Percentiles rank a stretch among this genome's conserved stretches.
phyloP scores from a whole-genome alignment of 2,888 invertebrate species.

The Eledone cirrhosa region DNA sequence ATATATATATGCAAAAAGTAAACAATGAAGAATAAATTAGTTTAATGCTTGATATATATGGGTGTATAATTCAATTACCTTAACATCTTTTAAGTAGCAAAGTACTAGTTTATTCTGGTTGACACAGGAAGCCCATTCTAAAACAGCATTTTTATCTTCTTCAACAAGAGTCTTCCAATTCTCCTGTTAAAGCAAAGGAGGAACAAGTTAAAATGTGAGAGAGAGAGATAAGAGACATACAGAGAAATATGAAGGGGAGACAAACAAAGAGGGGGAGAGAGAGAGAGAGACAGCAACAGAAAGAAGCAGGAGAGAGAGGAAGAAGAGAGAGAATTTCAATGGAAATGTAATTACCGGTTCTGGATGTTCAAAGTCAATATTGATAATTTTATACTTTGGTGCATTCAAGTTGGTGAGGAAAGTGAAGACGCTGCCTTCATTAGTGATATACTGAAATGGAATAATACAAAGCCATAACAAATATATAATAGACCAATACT shows the following conservation, averaged over 20 bases:
- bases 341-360: constrained; percentile 69
- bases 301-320: no score
- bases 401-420: constrained; percentile 94
- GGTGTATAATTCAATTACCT: constrained; percentile 74
- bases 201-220: no score
- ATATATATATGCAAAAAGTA: no score
- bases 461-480: not conserved
- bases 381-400: constrained; percentile 87
- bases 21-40: no score
- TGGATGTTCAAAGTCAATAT: constrained; percentile 72
- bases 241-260: no score
- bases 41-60: no score
- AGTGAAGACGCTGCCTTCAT: constrained; percentile 81
- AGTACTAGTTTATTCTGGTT: constrained; percentile 85
- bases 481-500: no score
- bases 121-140: constrained; percentile 89
- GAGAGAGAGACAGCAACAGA: no score
- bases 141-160: constrained; percentile 85
- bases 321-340: no score
- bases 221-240: no score
- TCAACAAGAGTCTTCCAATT: constrained; percentile 86
- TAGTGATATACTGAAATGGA: constrained; percentile 82
- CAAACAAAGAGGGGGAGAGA: no score
- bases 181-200: constrained; percentile 68
- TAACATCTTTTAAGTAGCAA: constrained; percentile 92